Percentiles rank a stretch among this genome's conserved stretches.
These are phyloP conservation scores for Cotesia typhae DNA, from an alignment of 1,140 invertebrate species.

Conservation along the genomic window DNA sequence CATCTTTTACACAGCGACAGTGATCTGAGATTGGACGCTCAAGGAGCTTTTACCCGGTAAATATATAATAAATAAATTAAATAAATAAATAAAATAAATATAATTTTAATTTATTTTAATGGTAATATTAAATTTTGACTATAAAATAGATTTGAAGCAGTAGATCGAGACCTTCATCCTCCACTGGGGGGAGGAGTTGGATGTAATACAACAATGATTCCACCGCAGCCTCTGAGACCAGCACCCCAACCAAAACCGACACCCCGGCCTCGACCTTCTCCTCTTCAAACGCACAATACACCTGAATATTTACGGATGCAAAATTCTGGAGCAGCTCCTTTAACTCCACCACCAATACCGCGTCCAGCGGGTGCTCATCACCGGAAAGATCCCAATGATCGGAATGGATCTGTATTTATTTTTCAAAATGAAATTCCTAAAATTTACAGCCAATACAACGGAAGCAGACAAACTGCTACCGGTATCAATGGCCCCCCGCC, in stretches of 20 bases:
- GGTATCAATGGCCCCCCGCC: slow-evolving; percentile 14
- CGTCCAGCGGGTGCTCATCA: slow-evolving; percentile 28
- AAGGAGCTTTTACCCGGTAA: slow-evolving; percentile 63
- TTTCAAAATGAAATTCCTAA: slow-evolving; percentile 48
- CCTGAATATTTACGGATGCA: slow-evolving; percentile 55
- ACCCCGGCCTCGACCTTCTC: slow-evolving; percentile 58
- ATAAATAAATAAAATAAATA: no score
- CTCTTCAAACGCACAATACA: slow-evolving; percentile 51
- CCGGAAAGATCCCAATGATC: slow-evolving; percentile 14
- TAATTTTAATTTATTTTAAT: neutral
- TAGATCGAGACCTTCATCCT: slow-evolving; percentile 60
- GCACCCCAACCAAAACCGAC: slow-evolving; percentile 61
- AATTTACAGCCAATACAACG: slow-evolving; percentile 39
- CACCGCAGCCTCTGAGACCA: slow-evolving; percentile 68
- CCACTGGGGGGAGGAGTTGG: slow-evolving; percentile 43
- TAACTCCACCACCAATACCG: slow-evolving; percentile 38
- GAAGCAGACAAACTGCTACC: slow-evolving; percentile 5
- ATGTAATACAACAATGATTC: slow-evolving; percentile 53
- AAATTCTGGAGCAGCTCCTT: slow-evolving; percentile 45
- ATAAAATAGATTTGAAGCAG: slow-evolving; percentile 57
- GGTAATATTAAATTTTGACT: neutral
- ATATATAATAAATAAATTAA: neutral
- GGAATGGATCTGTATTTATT: slow-evolving; percentile 45
- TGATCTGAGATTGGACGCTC: slow-evolving; percentile 59
- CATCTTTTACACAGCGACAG: slow-evolving; percentile 62